phyloP scores from a whole-genome alignment of 2,797 vertebrate genomes.

The Cynopterus sphinx region DNA sequence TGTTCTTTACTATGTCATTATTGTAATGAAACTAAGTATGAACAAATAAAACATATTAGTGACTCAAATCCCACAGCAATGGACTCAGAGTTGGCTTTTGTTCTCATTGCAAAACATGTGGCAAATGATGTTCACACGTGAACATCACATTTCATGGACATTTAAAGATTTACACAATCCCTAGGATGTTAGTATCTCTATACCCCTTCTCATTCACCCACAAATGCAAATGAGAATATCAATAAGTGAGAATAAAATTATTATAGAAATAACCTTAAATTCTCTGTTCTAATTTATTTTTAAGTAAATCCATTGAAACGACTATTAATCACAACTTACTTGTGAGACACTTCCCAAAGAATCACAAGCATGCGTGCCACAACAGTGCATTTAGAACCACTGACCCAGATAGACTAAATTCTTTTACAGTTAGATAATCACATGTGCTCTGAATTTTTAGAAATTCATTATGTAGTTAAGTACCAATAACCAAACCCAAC shows the following conservation, averaged over 20 bases:
- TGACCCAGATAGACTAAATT: conserved; percentile 25
- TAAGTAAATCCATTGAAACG: conserved; percentile 44
- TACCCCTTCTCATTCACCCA: neutral
- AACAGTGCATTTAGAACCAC: neutral
- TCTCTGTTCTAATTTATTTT: conserved; percentile 31
- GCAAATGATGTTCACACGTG: neutral
- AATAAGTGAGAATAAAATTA: neutral
- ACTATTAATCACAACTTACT: conserved; percentile 55
- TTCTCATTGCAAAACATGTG: conserved; percentile 21
- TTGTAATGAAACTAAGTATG: neutral
- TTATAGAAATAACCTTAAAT: neutral
- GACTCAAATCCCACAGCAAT: conserved; percentile 5
- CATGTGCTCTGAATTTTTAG: conserved; percentile 50
- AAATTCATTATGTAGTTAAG: conserved; percentile 51
- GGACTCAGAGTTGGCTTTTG: neutral
- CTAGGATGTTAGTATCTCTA: neutral
- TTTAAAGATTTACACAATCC: neutral
- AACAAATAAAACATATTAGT: neutral
- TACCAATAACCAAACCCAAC: conserved; percentile 23
- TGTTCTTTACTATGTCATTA: neutral
- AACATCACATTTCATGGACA: neutral
- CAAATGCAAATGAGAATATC: neutral
- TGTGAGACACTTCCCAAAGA: conserved; percentile 2
- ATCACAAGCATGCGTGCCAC: neutral
- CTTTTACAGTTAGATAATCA: conserved; percentile 40